Base-by-base conservation (phyloP, 2,888 invertebrate species). In the Notocelia uddmanniana region DNA sequence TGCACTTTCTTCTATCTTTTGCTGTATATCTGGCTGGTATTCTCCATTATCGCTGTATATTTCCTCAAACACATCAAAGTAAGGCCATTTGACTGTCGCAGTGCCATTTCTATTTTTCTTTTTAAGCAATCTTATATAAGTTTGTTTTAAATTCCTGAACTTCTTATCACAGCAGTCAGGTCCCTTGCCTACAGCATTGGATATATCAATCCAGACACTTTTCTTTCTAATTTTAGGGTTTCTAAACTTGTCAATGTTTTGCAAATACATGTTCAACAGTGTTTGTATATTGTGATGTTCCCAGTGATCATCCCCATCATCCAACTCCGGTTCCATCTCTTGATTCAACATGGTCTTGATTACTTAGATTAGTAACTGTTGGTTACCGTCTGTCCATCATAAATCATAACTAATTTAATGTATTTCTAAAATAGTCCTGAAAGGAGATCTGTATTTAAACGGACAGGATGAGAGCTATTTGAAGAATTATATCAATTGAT, bases 171-270 rank as follows among this genome's bases (percentile, higher is more conserved):
- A 93, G 64, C 86, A 84, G 11, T 92, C 90, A 1, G 93, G 90
- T 2, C 87, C 84, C 79, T 91, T 91, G 0, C 90, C 90, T 1
- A 93, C 83, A 1, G 83, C 84, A 60, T 83, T 83, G 0, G 87
- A 83, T 37, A 93, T 91, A 11, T 92, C 90, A 0, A 85, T 80
- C 93, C 93, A 93, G 0, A 93, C 85, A 83, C 88, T 90, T 73
- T 92, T 93, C 79, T 93, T 93, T 63, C 86, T 91, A 1, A 92
- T 89, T 85, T 92, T 92, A 13, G 92, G 91, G 74, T 89, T 90
- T 69, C 92, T 81, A 74, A 93, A 93, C 75, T 88, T 88, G 3
- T 91, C 90, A 67, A 91, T 74, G 57, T 93, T 91, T 74, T 91
- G 85, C 66, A 92, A 74, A 75, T 93, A 93, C 21, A 89, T 76